These are phyloP conservation scores for Boulengeromyrus knoepffleri DNA, from an alignment of 2,113 vertebrate species.

Conservation along the genomic window DNA sequence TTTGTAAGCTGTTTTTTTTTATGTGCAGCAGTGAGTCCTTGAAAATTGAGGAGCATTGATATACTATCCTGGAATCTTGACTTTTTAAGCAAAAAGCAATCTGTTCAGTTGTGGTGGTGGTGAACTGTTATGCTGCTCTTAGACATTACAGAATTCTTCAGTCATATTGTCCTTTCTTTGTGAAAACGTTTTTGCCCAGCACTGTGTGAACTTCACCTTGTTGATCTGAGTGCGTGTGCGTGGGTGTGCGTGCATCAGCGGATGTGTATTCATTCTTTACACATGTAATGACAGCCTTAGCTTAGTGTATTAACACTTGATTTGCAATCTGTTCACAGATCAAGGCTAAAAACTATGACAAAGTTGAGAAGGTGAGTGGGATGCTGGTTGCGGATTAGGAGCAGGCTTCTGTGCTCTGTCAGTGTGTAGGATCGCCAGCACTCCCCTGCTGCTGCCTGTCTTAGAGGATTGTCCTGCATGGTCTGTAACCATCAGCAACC, in stretches of 20 bases:
- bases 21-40: not conserved
- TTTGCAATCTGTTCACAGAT: slow-evolving; percentile 84
- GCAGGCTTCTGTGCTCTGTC: not conserved
- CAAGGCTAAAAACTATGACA: slow-evolving; percentile 99
- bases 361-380: slow-evolving; percentile 96
- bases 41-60: not conserved
- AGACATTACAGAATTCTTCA: not conserved
- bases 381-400: not conserved
- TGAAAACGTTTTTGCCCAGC: slow-evolving; percentile 41
- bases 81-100: not conserved
- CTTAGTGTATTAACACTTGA: slow-evolving; percentile 48
- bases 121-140: not conserved
- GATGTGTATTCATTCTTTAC: slow-evolving; percentile 2
- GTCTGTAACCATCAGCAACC: not conserved
- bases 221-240: slow-evolving; percentile 47
- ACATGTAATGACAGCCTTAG: not conserved
- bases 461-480: not conserved
- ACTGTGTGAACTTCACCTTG: slow-evolving; percentile 68
- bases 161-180: not conserved
- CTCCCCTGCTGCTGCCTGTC: not conserved
- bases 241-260: not conserved
- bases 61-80: not conserved
- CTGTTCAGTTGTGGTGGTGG: not conserved
- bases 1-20: not conserved
- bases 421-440: not conserved